A percentile compares a stretch with the other conserved stretches of the same genome.
These are phyloP conservation scores for Scaptomyza reducta DNA, from an alignment of 2,888 invertebrate species.

Conservation along the genomic window DNA sequence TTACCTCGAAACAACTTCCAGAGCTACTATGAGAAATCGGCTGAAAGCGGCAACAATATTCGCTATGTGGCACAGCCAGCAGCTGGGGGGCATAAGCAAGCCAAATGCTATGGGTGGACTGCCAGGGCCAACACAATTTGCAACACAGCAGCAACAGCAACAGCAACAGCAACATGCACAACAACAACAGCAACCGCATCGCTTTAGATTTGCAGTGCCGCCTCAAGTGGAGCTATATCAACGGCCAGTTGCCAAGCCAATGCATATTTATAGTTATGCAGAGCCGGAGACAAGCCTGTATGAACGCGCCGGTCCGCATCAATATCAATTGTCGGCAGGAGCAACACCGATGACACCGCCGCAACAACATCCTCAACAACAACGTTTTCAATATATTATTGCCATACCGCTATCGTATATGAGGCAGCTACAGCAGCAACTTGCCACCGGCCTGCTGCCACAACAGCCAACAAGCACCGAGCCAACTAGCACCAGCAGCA, in stretches of 20 bases:
- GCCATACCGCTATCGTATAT: slow-evolving; percentile 81
- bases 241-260: slow-evolving; percentile 30
- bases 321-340: slow-evolving; percentile 47
- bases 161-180: slow-evolving; percentile 19
- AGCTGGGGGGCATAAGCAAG: slow-evolving; percentile 43
- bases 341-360: slow-evolving; percentile 18
- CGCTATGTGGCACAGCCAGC: slow-evolving; percentile 57
- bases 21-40: slow-evolving; percentile 58
- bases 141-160: slow-evolving; percentile 21
- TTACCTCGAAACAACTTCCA: slow-evolving; percentile 20
- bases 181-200: slow-evolving; percentile 42
- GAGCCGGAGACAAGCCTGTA: slow-evolving; percentile 56
- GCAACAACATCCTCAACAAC: slow-evolving; percentile 43
- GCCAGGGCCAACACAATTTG: slow-evolving; percentile 45
- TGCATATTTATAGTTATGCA: slow-evolving; percentile 51
- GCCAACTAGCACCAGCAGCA: slow-evolving; percentile 29
- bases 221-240: slow-evolving; percentile 69
- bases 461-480: slow-evolving; percentile 26
- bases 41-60: slow-evolving; percentile 32
- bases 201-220: slow-evolving; percentile 62
- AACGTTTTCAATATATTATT: slow-evolving; percentile 80
- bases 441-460: slow-evolving; percentile 30
- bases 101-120: slow-evolving; percentile 9
- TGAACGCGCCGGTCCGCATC: slow-evolving; percentile 52
- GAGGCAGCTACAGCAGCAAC: slow-evolving; percentile 78